Base-by-base conservation (phyloP, 2,113 vertebrate genomes). In the Catharus bicknelli region DNA sequence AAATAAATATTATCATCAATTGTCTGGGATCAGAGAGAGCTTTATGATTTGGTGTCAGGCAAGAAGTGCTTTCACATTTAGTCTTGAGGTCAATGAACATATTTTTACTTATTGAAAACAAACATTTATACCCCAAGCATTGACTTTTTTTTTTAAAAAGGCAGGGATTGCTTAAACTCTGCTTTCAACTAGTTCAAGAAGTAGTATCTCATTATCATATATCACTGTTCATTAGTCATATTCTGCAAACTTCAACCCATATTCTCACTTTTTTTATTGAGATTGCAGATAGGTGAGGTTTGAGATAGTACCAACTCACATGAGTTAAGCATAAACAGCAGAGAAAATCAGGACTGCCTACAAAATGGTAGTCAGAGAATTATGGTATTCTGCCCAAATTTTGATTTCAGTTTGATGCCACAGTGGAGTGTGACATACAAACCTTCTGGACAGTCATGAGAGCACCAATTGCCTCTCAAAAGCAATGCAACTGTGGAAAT, bases 361-460 rank as follows among this genome's bases (percentile, higher is more conserved):
- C 6, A 75, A 86, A 74, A 63, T 14, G 6, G 11, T n/a, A 81
- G 14, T 66, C 38, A 47, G 40, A 70, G 32, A 55, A 72, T 57
- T 36, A 64, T 6, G 7, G 4, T 73, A 34, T 50, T 66, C n/a
- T 75, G 13, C 9, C 30, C n/a, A 64, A 67, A 29, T 32, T 62
- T 76, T 38, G 6, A 0, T 51, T 45, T 22, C 36, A 26, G 32
- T 40, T 83, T 5, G 11, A 34, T 25, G 11, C 30, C 36, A 55
- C 2, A 13, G 12, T 21, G 14, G 16, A 38, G 16, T 3, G 1
- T 30, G 26, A 70, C 59, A n/a, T 22, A 27, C 32, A 93, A 63
- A 64, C 16, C 10, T 74, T 74, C 27, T 75, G 20, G 5, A 1
- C 0, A 2, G 43, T 32, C 32, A 36, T 0, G 0, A 75, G 57